Evolutionary conservation across 2,888 invertebrate species (phyloP).

Genomic region (Yponomeuta cagnagella): DNA sequence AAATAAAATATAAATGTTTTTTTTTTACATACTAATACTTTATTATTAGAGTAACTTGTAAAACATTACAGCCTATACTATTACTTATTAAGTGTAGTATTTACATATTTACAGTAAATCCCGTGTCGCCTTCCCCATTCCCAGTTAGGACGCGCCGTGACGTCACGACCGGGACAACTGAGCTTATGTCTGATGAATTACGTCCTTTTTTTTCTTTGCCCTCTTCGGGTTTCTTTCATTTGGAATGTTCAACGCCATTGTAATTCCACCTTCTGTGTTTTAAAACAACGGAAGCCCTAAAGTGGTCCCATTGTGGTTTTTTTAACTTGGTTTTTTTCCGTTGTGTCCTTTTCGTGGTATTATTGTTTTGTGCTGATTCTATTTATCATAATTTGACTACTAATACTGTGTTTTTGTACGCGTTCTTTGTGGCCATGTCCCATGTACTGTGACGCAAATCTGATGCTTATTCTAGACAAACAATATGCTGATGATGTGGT

Average conservation of each 20-base stretch:
- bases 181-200: slow-evolving; percentile 3
- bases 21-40: too few species aligned
- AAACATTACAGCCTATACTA: too few species aligned
- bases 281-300: not conserved
- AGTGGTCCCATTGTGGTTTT: not conserved
- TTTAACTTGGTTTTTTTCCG: not conserved
- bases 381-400: not conserved
- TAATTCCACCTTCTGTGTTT: slow-evolving; percentile 1
- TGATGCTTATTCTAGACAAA: too few species aligned
- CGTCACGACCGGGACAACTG: not conserved
- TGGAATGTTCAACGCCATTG: not conserved
- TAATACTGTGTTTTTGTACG: not conserved
- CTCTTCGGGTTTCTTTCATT: not conserved
- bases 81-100: too few species aligned
- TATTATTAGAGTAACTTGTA: too few species aligned
- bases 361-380: not conserved
- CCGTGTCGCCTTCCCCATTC: not conserved
- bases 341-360: not conserved
- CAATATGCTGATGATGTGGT: too few species aligned
- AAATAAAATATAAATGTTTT: too few species aligned
- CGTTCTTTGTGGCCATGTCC: too few species aligned
- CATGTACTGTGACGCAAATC: too few species aligned
- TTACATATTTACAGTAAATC: too few species aligned
- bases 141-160: not conserved
- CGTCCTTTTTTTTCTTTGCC: not conserved